phyloP scores from a whole-genome alignment of 2,888 invertebrate species.

The Perizoma affinitatum region DNA sequence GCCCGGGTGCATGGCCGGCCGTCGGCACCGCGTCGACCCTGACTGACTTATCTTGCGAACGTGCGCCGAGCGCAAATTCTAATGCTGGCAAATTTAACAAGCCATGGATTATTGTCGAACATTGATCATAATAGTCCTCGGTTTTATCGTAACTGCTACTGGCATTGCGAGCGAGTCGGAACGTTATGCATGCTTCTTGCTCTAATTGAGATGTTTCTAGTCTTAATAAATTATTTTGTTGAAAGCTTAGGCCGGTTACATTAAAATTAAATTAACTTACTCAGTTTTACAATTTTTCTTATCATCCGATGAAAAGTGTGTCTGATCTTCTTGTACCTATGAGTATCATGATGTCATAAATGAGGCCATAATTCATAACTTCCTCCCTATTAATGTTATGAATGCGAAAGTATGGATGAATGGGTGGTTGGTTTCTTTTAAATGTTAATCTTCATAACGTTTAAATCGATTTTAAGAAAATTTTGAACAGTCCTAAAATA shows the following conservation, averaged over 20 bases:
- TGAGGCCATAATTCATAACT: too few species aligned
- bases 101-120: conserved; percentile 59
- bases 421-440: too few species aligned
- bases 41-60: conserved; percentile 83
- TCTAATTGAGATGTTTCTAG: conserved; percentile 5
- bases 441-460: too few species aligned
- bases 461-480: too few species aligned
- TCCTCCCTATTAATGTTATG: too few species aligned
- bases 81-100: conserved; percentile 76
- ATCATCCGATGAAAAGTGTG: too few species aligned
- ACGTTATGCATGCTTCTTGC: neutral
- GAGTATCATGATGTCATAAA: too few species aligned
- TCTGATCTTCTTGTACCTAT: too few species aligned
- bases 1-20: conserved; percentile 81
- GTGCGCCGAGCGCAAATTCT: conserved; percentile 82
- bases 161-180: conserved; percentile 3
- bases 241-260: neutral
- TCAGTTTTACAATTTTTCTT: too few species aligned
- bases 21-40: conserved; percentile 83
- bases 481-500: too few species aligned
- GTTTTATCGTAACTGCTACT: conserved; percentile 16
- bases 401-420: too few species aligned
- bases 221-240: neutral
- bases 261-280: too few species aligned
- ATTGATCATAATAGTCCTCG: conserved; percentile 25